Conservation (phyloP, 2,888 invertebrate species). For the Hirtodrosophila histrioides region DNA sequence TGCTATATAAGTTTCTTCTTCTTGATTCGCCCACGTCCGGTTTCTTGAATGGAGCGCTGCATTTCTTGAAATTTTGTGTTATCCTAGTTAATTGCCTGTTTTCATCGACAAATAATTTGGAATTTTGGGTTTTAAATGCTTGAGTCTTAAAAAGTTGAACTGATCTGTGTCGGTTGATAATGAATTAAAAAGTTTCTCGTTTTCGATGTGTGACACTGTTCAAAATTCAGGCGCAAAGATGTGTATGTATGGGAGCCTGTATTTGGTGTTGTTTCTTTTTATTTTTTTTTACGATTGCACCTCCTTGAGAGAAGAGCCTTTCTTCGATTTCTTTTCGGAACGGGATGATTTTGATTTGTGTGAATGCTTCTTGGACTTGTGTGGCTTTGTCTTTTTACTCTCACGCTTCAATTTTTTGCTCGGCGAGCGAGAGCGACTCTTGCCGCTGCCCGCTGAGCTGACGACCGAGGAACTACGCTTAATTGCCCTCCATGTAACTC, state of each 20-base stretch:
- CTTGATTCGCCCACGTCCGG: slow-evolving; percentile 12
- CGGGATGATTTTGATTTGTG: slow-evolving; percentile 62
- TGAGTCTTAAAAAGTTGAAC: slow-evolving; percentile 11
- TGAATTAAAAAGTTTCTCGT: neutral
- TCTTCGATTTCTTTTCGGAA: slow-evolving; percentile 49
- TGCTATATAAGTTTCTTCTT: neutral
- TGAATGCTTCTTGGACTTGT: slow-evolving; percentile 72
- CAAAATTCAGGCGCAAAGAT: slow-evolving; percentile 5
- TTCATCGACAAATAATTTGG: slow-evolving; percentile 33
- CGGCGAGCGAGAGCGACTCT: slow-evolving; percentile 54
- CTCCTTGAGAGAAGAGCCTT: slow-evolving; percentile 18
- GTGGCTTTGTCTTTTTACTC: slow-evolving; percentile 53
- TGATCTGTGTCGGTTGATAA: slow-evolving; percentile 24
- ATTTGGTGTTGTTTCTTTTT: neutral
- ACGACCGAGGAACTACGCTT: slow-evolving; percentile 65
- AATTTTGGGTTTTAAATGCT: slow-evolving; percentile 24
- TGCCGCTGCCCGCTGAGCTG: slow-evolving; percentile 53
- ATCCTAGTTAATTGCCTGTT: slow-evolving; percentile 18
- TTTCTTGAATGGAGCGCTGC: slow-evolving; percentile 53
- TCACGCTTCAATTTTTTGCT: slow-evolving; percentile 63
- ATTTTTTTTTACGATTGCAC: slow-evolving; percentile 8
- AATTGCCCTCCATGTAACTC: slow-evolving; percentile 72
- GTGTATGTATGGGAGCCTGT: slow-evolving; percentile 16
- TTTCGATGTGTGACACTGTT: no score
- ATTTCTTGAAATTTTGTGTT: slow-evolving; percentile 17